Percentiles rank a stretch among this genome's conserved stretches.
These are phyloP conservation scores for Mantis religiosa DNA, from an alignment of 2,888 invertebrate genomes.

Conservation along the genomic window DNA sequence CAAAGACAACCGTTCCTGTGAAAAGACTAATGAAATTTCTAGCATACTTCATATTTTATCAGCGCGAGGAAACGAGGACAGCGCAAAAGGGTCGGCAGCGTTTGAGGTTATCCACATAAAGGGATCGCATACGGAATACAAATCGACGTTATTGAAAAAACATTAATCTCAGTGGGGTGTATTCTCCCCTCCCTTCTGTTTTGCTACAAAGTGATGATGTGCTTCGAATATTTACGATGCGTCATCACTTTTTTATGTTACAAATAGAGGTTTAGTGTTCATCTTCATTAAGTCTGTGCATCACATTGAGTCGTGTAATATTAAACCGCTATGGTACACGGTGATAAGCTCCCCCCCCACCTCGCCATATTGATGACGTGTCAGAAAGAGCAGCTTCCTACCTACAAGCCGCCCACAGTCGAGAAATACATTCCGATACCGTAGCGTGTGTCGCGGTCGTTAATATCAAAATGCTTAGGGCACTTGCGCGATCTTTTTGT, in stretches of 20 bases:
- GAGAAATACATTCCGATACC: background rate
- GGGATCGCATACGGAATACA: background rate
- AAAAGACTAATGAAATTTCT: background rate
- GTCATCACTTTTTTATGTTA: background rate
- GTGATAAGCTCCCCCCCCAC: background rate
- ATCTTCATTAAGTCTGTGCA: background rate
- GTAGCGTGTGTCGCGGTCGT: background rate
- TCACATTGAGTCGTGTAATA: background rate
- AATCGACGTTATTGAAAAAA: background rate
- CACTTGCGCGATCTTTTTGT: background rate
- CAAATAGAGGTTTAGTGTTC: background rate
- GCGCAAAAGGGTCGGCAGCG: background rate
- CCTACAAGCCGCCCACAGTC: background rate
- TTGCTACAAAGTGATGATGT: background rate
- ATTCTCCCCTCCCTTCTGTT: background rate
- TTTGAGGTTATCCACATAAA: background rate
- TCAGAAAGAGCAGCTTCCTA: background rate
- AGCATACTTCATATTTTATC: background rate
- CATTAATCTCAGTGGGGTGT: background rate
- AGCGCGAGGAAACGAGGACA: background rate
- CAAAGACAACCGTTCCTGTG: background rate
- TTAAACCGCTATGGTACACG: background rate
- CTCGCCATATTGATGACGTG: background rate
- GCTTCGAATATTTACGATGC: background rate
- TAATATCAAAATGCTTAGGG: background rate